Percentiles rank a stretch among this genome's conserved stretches.
phyloP scores from a whole-genome alignment of 2,888 invertebrate genomes.

The Abscondita cerata region DNA sequence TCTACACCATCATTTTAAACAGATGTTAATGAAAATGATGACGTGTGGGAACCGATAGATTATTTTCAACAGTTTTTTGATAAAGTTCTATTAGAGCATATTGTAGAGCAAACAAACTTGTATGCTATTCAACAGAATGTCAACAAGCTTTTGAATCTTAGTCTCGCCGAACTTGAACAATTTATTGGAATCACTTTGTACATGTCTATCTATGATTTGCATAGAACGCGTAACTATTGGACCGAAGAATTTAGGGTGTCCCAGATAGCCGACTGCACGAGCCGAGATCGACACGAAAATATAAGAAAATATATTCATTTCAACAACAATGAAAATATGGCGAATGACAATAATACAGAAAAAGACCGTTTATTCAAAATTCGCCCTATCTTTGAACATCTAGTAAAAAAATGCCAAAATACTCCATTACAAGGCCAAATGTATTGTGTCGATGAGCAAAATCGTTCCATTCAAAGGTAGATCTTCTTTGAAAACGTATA shows the following conservation, averaged over 20 bases:
- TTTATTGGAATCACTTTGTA: conserved; percentile 20
- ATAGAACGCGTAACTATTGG: background rate
- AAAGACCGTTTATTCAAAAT: no score
- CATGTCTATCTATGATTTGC: conserved; percentile 22
- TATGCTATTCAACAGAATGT: background rate
- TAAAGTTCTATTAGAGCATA: background rate
- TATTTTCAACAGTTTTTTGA: no score
- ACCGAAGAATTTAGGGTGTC: background rate
- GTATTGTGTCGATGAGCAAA: no score
- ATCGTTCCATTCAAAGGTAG: no score
- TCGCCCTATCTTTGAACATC: no score
- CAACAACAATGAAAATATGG: conserved; percentile 21
- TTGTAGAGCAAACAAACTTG: background rate
- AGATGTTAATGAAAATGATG: no score
- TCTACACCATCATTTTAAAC: no score
- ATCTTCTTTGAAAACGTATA: conserved; percentile 5
- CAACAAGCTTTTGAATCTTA: background rate
- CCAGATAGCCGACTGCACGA: conserved; percentile 10
- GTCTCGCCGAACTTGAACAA: background rate
- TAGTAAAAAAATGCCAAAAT: no score
- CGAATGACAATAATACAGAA: no score
- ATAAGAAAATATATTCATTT: conserved; percentile 15
- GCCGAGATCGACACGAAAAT: background rate
- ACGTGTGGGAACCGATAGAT: no score
- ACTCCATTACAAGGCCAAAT: no score